Base-by-base conservation (phyloP, 1,140 invertebrate genomes). In the Cydia splendana region DNA sequence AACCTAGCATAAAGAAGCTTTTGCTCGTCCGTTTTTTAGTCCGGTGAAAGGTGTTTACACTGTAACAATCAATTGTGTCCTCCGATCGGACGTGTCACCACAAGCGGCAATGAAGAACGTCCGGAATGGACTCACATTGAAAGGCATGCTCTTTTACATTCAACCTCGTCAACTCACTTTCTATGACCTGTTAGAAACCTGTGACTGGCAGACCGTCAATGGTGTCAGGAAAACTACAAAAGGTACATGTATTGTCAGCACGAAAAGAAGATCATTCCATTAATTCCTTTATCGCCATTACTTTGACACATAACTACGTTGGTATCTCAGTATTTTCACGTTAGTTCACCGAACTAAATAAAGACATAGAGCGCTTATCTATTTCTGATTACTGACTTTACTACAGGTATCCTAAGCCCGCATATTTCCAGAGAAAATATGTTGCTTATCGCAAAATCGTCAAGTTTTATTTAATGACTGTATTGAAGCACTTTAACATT, bases 101-200 rank as follows among this genome's bases (percentile, higher is more conserved):
- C 80, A 78, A 76, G 78, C 65, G 9, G 76, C 51, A 24, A 20
- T 76, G 67, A 38, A 73, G 74, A 74, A 18, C 62, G 71, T 30
- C 78, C 76, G 77, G 79, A 79, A 86, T 84, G 77, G 77, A 75
- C 74, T 79, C 65, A 79, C 76, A 42, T 81, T 71, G 81, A 82
- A 83, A 77, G 78, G 81, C 65, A 78, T 76, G 78, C 67, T 77
- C 77, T 81, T 78, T 78, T 65, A 80, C 74, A 75, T 57, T 51
- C 80, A 76, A 81, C 80, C 80, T 80, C 78, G 75, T 42, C 75
- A 76, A 79, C 76, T 82, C 77, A 78, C 87, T 89, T 88, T 88
- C 87, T 85, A 87, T 87, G 84, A 88, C 85, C 85, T 84, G 79
- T 85, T 85, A 84, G 80, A 82, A 84, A 84, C 82, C 82, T n/a